A percentile compares a stretch with the other conserved stretches of the same genome.
phyloP scores from a whole-genome alignment of 2,113 vertebrate species.

The Neomonachus schauinslandi region DNA sequence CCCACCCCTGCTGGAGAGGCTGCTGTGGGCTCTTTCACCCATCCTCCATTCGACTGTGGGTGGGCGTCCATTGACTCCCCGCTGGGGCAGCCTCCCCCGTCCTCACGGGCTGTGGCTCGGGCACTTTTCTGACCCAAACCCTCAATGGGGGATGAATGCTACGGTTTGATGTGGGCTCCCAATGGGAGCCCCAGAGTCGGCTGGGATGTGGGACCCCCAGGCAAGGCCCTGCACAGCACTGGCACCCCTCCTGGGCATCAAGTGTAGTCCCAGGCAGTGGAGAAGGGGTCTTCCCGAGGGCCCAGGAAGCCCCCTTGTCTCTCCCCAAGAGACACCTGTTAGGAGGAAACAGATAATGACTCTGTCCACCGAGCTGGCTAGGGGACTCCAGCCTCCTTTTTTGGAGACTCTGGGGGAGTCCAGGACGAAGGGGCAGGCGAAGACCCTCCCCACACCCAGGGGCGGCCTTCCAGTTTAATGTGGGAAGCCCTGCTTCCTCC shows the following conservation, averaged over 20 bases:
- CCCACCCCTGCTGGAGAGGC: background rate
- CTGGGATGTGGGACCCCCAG: accelerated
- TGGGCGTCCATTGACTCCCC: accelerated
- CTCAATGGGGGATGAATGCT: background rate
- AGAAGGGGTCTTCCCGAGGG: background rate
- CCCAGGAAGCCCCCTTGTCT: too few relatives aligned
- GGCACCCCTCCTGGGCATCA: background rate
- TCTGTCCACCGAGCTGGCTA: background rate
- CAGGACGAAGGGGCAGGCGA: background rate
- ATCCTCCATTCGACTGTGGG: accelerated
- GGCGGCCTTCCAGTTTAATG: background rate
- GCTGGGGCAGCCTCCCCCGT: background rate
- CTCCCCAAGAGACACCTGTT: background rate
- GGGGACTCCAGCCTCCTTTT: background rate
- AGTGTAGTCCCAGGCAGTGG: background rate
- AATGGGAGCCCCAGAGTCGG: background rate
- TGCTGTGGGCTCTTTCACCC: background rate
- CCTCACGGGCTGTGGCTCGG: background rate
- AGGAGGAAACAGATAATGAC: background rate
- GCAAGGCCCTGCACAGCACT: background rate
- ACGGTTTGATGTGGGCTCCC: background rate
- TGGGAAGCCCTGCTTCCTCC: background rate
- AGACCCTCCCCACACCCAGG: background rate
- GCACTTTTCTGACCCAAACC: background rate
- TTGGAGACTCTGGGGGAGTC: background rate